phyloP scores from a whole-genome alignment of 2,888 invertebrate species.

The Trichogramma dendrolimi region DNA sequence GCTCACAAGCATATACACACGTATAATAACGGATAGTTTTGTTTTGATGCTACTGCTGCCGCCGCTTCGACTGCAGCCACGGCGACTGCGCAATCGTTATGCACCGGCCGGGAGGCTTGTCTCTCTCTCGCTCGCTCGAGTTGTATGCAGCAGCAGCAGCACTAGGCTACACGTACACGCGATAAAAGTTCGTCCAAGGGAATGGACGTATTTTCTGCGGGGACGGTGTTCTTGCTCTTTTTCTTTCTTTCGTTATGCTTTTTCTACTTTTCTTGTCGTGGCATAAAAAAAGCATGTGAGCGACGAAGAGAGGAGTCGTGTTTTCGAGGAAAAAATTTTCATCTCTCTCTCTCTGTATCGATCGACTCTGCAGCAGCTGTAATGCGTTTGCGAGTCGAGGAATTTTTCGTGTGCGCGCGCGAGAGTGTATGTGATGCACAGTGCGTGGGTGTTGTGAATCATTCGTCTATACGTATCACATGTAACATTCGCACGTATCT shows the following conservation, averaged over 20 bases:
- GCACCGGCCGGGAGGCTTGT: neutral
- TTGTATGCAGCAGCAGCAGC: neutral
- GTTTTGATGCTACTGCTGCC: neutral
- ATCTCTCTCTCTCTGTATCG: no score
- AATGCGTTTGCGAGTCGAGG: no score
- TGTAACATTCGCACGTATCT: no score
- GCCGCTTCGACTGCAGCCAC: neutral
- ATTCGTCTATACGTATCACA: no score
- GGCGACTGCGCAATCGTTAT: constrained; percentile 12
- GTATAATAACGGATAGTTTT: no score
- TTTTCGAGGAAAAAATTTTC: no score
- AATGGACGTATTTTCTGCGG: neutral
- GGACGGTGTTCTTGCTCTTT: neutral
- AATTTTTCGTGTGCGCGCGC: no score
- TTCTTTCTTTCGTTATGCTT: neutral
- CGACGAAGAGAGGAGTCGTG: constrained; percentile 1
- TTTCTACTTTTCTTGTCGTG: constrained; percentile 16
- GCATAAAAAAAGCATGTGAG: constrained; percentile 24
- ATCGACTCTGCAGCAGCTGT: no score
- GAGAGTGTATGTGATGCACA: no score
- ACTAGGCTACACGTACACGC: constrained; percentile 7
- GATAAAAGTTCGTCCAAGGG: no score
- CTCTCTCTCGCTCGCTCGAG: neutral
- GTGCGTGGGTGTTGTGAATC: no score
- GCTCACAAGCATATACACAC: no score